phyloP scores from a whole-genome alignment of 2,888 invertebrate genomes.

The Stenolophus ochropezus region DNA sequence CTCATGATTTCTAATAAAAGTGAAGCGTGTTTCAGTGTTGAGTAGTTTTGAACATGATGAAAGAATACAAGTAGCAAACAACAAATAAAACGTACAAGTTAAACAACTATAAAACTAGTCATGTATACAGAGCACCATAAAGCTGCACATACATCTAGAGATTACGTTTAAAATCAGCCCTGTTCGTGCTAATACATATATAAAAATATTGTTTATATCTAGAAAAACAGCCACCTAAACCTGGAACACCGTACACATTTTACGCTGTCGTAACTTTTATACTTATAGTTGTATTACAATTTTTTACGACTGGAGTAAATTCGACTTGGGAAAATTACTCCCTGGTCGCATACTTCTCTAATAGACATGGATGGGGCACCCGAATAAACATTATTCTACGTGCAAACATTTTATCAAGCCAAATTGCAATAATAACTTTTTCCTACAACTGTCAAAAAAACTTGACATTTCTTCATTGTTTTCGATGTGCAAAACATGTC shows the following conservation, averaged over 20 bases:
- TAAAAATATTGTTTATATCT: conserved; percentile 50
- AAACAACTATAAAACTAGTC: not conserved
- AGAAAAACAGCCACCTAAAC: conserved; percentile 36
- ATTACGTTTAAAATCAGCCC: conserved; percentile 4
- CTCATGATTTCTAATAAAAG: too few relatives aligned
- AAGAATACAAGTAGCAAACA: not conserved
- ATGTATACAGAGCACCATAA: not conserved
- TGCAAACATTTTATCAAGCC: not conserved
- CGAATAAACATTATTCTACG: not conserved
- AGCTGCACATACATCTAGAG: not conserved
- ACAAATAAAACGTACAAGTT: not conserved
- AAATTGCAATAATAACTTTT: too few relatives aligned
- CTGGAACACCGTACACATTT: conserved; percentile 32
- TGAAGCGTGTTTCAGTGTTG: too few relatives aligned
- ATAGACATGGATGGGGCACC: not conserved
- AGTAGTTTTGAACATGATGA: not conserved
- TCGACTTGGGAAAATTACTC: conserved; percentile 49
- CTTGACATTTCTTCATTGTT: too few relatives aligned
- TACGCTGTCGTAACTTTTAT: conserved; percentile 54
- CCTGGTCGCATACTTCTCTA: not conserved
- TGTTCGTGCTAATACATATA: conserved; percentile 28
- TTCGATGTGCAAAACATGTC: too few relatives aligned
- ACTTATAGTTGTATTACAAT: conserved; percentile 57
- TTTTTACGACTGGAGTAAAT: conserved; percentile 50
- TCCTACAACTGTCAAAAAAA: too few relatives aligned